phyloP scores from a whole-genome alignment of 2,113 vertebrate genomes.

The Mixornis gularis region DNA sequence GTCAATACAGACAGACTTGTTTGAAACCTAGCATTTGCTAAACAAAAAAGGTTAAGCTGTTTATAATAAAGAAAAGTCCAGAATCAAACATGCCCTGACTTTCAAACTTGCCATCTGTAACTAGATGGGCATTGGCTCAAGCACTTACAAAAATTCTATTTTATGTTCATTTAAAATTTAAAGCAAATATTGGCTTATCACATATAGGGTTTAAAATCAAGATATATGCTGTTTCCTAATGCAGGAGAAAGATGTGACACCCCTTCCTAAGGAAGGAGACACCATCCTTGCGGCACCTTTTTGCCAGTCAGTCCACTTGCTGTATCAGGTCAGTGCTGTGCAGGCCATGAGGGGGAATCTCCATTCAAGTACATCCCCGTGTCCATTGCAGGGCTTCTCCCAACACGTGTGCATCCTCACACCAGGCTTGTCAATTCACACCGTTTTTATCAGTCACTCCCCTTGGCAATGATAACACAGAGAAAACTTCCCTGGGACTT shows the following conservation, averaged over 20 bases:
- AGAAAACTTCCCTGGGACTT: neutral
- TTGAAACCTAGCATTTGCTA: conserved; percentile 16
- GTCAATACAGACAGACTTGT: conserved; percentile 26
- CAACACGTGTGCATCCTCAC: accelerated
- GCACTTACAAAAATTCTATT: neutral
- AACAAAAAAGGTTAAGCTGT: neutral
- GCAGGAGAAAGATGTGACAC: neutral
- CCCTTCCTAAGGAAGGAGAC: neutral
- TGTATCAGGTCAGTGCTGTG: neutral
- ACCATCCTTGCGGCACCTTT: neutral
- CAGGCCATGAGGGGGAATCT: neutral
- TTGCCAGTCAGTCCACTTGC: neutral
- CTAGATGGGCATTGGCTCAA: neutral
- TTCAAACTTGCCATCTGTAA: neutral
- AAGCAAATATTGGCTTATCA: neutral
- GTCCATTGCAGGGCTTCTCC: neutral
- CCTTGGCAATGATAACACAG: neutral
- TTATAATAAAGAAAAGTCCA: neutral
- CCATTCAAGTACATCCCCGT: neutral
- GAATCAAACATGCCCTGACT: neutral
- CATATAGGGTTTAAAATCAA: neutral
- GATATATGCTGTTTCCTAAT: neutral
- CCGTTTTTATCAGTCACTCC: neutral
- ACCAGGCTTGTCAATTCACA: neutral
- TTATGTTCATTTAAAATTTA: neutral